Evolutionary conservation across 2,797 vertebrate species (phyloP), one percentile per base, ranked within the genome.

Genomic region (Cossypha dichroa): DNA sequence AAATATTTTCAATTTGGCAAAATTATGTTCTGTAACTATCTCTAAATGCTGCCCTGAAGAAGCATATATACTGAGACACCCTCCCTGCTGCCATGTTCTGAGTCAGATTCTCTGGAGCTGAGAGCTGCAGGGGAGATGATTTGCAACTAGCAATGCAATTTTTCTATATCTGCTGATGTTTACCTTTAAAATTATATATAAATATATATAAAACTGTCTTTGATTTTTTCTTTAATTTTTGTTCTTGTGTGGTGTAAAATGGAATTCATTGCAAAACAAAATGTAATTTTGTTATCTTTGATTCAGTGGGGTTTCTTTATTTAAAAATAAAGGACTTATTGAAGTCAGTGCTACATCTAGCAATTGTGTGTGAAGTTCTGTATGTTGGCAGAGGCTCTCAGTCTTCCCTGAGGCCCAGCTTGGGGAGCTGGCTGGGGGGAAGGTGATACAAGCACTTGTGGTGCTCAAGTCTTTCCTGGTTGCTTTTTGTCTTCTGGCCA

Each of bases 141-240:
- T 97, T 97, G 98, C 98, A 98, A 98, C 97, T 98, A 98, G 97
- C 98, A 98, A 98, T 98, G 98, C 98, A 98, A 98, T 97, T 98
- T 98, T 98, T 98, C 97, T 98, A 98, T 98, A 97, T 97, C 96
- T 95, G 96, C 97, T 95, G 95, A 98, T 95, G 96, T 97, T 97
- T 98, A 97, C 97, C 97, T 98, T 98, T 95, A 96, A 94, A 93
- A 94, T 82, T 33, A 95, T 88, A 93, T 89, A 96, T 46, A 90
- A 80, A 85, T 94, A 96, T 96, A 93, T 96, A 93, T 66, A 26
- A 88, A 93, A 74, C 40, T 94, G 96, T 97, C 90, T 92, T 96
- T 94, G 75, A 91, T 89, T 94, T 83, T 96, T 97, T 96, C 95
- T 94, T 94, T 89, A 22, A 67, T 96, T 96, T 92, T 95, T 88